Base-by-base conservation (phyloP, 2,888 invertebrate genomes). In the Ypsolopha sequella region DNA sequence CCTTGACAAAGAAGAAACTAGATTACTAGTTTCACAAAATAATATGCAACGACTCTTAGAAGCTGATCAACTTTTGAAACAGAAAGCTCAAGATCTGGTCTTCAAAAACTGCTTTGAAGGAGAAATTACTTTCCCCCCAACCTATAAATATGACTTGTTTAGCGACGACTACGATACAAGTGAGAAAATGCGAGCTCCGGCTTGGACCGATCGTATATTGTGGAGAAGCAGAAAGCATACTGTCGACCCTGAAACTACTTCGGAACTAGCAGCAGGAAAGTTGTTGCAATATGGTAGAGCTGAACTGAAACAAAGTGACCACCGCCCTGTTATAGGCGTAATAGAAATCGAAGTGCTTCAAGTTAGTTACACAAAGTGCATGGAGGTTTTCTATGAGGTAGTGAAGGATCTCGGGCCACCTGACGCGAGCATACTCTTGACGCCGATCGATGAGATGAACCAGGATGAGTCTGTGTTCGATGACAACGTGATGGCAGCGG, bases 91-190 rank as follows among this genome's bases (percentile, higher is more conserved):
- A 56, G 94, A 92, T 24, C 91, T 93, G 68, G 95, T 96, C 1
- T 99, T 99, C 70, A 93, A 94, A 68, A 95, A 96, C 65, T 99
- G 97, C 72, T 88, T 91, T 51, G 99, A 99, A 86, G 99, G 97
- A 0, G 92, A 93, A 51, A 92, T 98, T 36, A 91, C 89, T 45
- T 99, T 99, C 75, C 91, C 95, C 10, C 99, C 99, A 0, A 99
- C 99, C 0, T 99, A 99, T 77, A 99, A 99, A 73, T 99, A 99
- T 73, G 99, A 99, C 85, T 86, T 98, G 52, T 99, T 99, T 74
- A 98, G 97, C 64, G 97, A 99, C 73, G 98, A 99, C 79, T 99
- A 98, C 73, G 99, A 99, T 75, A 99, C 99, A 0, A 98, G 98
- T 70, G 99, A 99, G 73, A 99, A 99, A 80, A 93, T 93, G 69